phyloP scores from a whole-genome alignment of 1,140 invertebrate species.

The Orussus abietinus region DNA sequence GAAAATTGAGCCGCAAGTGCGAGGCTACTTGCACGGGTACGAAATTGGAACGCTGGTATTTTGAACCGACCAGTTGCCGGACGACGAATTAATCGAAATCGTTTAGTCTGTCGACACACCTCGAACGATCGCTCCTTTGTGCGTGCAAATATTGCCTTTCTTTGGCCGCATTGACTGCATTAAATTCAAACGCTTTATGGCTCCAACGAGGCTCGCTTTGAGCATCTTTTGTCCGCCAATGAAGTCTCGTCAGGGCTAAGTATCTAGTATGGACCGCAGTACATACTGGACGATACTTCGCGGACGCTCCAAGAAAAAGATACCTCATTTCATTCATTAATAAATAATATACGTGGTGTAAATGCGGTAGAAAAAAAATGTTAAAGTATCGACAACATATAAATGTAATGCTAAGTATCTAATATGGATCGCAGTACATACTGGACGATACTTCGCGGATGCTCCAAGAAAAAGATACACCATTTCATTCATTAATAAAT shows the following conservation, averaged over 20 bases:
- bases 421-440: constrained; percentile 39
- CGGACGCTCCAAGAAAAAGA: no score
- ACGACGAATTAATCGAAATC: constrained; percentile 47
- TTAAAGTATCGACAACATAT: no score
- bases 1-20: no score
- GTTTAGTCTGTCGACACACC: constrained; percentile 47
- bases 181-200: constrained; percentile 43
- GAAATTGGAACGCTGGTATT: no score
- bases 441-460: no score
- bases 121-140: constrained; percentile 51
- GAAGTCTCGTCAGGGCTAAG: constrained; percentile 41
- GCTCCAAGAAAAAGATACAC: no score
- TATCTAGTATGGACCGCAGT: constrained; percentile 45
- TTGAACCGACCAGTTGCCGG: no score
- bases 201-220: constrained; percentile 41
- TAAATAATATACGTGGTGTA: no score
- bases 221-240: constrained; percentile 46
- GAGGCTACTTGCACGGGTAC: background rate
- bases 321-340: no score
- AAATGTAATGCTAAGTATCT: constrained; percentile 48
- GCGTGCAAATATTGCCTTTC: constrained; percentile 48
- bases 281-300: constrained; percentile 21
- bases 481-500: no score
- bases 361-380: no score
- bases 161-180: constrained; percentile 36